A percentile compares a stretch with the other conserved stretches of the same genome.
These are phyloP conservation scores for Melipona bicolor DNA, from an alignment of 2,888 invertebrate species.

Conservation along the genomic window DNA sequence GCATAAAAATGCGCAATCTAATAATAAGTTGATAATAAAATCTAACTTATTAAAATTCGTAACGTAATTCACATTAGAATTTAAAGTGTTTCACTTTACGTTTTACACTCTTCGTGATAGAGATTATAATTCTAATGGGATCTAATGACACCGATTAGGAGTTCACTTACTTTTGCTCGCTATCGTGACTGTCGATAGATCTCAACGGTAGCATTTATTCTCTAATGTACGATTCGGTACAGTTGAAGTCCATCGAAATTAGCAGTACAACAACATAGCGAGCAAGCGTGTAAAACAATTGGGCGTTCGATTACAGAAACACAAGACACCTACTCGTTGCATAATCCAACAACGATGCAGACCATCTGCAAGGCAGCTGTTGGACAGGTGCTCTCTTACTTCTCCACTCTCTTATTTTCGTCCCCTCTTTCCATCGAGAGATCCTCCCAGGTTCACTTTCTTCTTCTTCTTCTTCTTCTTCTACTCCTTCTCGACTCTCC, in stretches of 20 bases:
- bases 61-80: too few species aligned
- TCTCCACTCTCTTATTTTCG: conserved; percentile 60
- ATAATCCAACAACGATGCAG: conserved; percentile 60
- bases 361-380: conserved; percentile 71
- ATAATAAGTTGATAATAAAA: too few species aligned
- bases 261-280: not conserved
- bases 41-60: too few species aligned
- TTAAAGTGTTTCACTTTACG: too few species aligned
- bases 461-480: conserved; percentile 15
- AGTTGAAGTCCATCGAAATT: not conserved
- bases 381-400: conserved; percentile 68
- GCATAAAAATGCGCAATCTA: too few species aligned
- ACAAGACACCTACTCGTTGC: conserved; percentile 61
- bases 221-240: not conserved
- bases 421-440: conserved; percentile 25
- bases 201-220: not conserved
- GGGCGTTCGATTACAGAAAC: conserved; percentile 58
- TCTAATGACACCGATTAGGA: too few species aligned
- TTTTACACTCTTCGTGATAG: too few species aligned
- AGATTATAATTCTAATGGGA: too few species aligned
- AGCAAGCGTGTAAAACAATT: conserved; percentile 16
- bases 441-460: conserved; percentile 45
- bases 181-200: too few species aligned
- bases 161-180: too few species aligned
- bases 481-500: conserved; percentile 8